These are phyloP conservation scores for Phyto melanocephala DNA, from an alignment of 2,888 invertebrate genomes.

Conservation along the genomic window DNA sequence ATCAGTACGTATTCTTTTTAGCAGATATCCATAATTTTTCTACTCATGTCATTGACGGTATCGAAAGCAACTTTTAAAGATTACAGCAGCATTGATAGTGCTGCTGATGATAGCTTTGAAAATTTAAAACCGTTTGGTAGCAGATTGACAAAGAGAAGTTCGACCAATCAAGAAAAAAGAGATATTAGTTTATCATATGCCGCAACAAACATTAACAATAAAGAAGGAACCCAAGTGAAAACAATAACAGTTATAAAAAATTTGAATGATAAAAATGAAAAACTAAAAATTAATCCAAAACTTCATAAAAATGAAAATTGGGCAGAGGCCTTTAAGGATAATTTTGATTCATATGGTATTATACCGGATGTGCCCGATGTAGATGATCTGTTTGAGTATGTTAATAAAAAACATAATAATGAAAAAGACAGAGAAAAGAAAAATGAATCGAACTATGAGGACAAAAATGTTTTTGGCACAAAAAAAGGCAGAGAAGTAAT, in stretches of 20 bases:
- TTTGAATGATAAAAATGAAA: conserved; percentile 69
- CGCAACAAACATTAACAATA: conserved; percentile 77
- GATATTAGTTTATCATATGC: conserved; percentile 78
- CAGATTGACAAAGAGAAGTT: conserved; percentile 38
- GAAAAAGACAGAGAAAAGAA: conserved; percentile 39
- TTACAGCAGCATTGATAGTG: conserved; percentile 26
- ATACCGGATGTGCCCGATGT: conserved; percentile 77
- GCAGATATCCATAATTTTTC: conserved; percentile 35
- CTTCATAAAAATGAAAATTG: conserved; percentile 75
- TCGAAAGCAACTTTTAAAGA: conserved; percentile 49
- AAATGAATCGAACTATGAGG: conserved; percentile 38
- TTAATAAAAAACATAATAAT: conserved; percentile 70
- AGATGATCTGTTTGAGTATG: conserved; percentile 76
- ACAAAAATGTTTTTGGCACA: conserved; percentile 1
- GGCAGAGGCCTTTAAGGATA: conserved; percentile 76
- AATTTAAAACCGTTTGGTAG: conserved; percentile 41
- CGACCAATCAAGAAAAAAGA: conserved; percentile 71
- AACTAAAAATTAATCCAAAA: conserved; percentile 74
- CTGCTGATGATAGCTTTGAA: not conserved
- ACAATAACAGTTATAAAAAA: conserved; percentile 78
- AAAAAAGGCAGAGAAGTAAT: conserved; percentile 30
- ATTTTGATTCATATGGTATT: conserved; percentile 75
- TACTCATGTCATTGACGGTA: conserved; percentile 26
- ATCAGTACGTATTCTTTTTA: conserved; percentile 36
- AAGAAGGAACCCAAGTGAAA: conserved; percentile 77